Conservation (phyloP, 2,888 invertebrate species). For the Drosophila limbata region DNA sequence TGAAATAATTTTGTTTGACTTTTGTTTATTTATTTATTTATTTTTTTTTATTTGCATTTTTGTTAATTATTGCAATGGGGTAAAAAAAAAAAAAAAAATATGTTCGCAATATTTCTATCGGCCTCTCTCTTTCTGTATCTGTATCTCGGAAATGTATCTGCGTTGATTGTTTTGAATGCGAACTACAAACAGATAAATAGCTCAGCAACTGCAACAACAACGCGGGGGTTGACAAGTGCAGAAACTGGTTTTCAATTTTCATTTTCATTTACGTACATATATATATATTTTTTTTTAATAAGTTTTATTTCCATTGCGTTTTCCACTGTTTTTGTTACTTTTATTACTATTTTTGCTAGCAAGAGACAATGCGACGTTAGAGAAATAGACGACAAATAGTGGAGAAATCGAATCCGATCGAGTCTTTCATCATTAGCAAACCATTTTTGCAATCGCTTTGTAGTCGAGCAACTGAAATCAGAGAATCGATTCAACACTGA, state of each 20-base stretch:
- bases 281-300: not conserved
- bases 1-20: constrained; percentile 40
- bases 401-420: constrained; percentile 23
- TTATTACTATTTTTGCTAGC: constrained; percentile 2
- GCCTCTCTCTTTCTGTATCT: constrained; percentile 10
- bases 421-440: constrained; percentile 23
- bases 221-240: constrained; percentile 38
- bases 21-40: constrained; percentile 2
- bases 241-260: constrained; percentile 40
- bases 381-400: constrained; percentile 9
- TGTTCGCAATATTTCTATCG: constrained; percentile 16
- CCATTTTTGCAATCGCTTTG: constrained; percentile 17
- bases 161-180: constrained; percentile 40
- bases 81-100: constrained; percentile 19
- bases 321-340: constrained; percentile 11
- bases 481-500: constrained; percentile 1
- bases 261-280: constrained; percentile 11
- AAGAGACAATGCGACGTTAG: constrained; percentile 8
- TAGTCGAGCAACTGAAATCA: constrained; percentile 4
- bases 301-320: constrained; percentile 9
- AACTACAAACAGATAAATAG: constrained; percentile 30
- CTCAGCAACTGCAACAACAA: constrained; percentile 10
- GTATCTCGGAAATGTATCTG: constrained; percentile 27
- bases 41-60: constrained; percentile 30
- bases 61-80: constrained; percentile 44